phyloP scores from a whole-genome alignment of 1,140 invertebrate genomes.

The Drosophila kanapiae region DNA sequence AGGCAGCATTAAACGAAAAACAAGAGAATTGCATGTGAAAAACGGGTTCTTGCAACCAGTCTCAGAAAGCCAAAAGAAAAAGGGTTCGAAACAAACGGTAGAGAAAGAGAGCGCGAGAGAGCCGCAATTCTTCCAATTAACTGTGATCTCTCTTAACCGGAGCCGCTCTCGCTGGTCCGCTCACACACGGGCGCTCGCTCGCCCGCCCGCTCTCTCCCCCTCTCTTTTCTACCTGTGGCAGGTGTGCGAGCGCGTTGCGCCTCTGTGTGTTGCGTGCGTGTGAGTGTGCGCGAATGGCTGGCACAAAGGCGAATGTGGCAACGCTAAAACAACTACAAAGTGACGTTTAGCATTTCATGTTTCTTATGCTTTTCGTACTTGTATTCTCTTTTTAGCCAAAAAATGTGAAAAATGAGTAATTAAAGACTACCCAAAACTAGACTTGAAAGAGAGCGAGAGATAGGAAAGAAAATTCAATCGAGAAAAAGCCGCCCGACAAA shows the following conservation, averaged over 20 bases:
- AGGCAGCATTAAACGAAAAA: slow-evolving; percentile 30
- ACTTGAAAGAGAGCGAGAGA: slow-evolving; percentile 31
- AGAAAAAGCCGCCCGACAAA: slow-evolving; percentile 11
- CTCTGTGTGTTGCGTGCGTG: slow-evolving; percentile 30
- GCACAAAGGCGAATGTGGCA: slow-evolving; percentile 64
- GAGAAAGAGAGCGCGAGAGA: slow-evolving; percentile 30
- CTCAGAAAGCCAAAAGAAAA: slow-evolving; percentile 59
- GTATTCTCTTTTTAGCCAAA: slow-evolving; percentile 44
- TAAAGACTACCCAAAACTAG: slow-evolving; percentile 32
- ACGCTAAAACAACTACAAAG: slow-evolving; percentile 44
- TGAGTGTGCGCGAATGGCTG: slow-evolving; percentile 64
- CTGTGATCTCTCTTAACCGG: slow-evolving; percentile 9
- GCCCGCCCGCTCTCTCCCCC: slow-evolving; percentile 3
- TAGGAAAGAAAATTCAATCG: slow-evolving; percentile 15
- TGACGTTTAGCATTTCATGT: slow-evolving; percentile 52
- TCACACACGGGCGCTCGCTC: slow-evolving; percentile 8
- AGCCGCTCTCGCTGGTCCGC: neutral
- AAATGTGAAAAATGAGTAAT: slow-evolving; percentile 34
- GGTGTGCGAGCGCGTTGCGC: slow-evolving; percentile 56
- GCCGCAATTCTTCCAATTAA: slow-evolving; percentile 45
- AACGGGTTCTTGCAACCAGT: slow-evolving; percentile 75
- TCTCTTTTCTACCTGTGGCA: slow-evolving; percentile 64
- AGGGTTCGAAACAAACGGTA: slow-evolving; percentile 54
- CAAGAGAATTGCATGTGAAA: slow-evolving; percentile 73
- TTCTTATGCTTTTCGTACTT: slow-evolving; percentile 26